Base-by-base conservation (phyloP, 2,888 invertebrate species). In the Sericinus montela region DNA sequence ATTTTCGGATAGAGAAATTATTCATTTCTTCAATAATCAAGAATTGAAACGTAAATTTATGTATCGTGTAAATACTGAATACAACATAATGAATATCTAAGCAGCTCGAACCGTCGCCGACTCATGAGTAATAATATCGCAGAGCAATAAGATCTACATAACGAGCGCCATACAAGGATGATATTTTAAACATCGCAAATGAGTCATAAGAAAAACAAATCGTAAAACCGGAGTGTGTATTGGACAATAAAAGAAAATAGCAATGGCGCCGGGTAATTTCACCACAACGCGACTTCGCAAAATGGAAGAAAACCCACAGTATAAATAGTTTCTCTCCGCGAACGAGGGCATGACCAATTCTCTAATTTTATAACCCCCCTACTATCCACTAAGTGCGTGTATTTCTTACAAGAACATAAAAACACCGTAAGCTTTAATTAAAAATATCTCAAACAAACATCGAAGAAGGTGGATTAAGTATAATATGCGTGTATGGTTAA, bases 201-300 rank as follows among this genome's bases (percentile, higher is more conserved):
- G 87, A 87, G 69, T 87, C 87, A 87, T 69, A 65, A 58, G 72
- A 72, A 78, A 80, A 78, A 75, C 68, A 68, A 76, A 75, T 58
- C 60, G 65, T 61, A 58, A 66, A 72, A 76, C 64, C 55, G 61
- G 67, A 67, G 25, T 7, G 25, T 25, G 25, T 25, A 8, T 69
- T 69, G 69, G 65, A 71, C 73, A 80, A 77, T 75, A 79, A 84
- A 78, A 83, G 69, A 65, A 77, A 70, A 69, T 55, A 55, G 52
- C 51, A 55, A 69, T 70, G 86, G 87, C 87, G 87, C 87, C 87
- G 72, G 82, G 62, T 78, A 82, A 86, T 81, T 84, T 85, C 70
- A 74, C 71, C 65, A 51, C 70, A 69, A 69, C 62, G 69, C 68
- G 72, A 66, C 65, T 67, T 61, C 68, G 68, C 73, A 75, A 83